These are phyloP conservation scores for Drosophila nikananu DNA, from an alignment of 1,140 invertebrate species.

Conservation along the genomic window DNA sequence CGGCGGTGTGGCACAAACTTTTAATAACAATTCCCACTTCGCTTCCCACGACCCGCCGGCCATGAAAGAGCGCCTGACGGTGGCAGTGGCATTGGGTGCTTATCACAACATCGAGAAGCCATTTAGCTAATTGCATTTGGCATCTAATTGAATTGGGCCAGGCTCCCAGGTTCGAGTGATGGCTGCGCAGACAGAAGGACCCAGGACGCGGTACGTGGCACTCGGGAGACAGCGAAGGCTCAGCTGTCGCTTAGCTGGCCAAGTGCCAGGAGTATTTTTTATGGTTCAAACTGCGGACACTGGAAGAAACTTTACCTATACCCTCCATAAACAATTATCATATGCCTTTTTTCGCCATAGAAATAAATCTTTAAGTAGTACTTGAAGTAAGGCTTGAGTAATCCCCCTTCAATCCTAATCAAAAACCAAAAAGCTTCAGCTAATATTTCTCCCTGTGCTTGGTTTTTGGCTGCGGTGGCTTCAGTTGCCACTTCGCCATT, in stretches of 20 bases:
- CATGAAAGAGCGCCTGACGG: constrained; percentile 16
- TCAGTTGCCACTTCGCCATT: constrained; percentile 29
- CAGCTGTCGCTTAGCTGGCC: constrained; percentile 52
- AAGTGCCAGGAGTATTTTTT: constrained; percentile 40
- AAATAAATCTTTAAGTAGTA: not conserved
- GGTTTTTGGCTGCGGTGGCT: constrained; percentile 29
- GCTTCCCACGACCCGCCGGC: constrained; percentile 14
- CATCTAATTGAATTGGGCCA: constrained; percentile 67
- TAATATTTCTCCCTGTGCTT: constrained; percentile 57
- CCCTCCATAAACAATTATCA: no score
- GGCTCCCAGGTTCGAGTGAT: constrained; percentile 28
- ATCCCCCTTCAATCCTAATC: no score
- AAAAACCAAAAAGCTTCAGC: not conserved
- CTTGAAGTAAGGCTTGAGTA: not conserved
- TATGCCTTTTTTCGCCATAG: not conserved
- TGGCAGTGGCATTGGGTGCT: constrained; percentile 18
- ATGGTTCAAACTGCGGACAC: not conserved
- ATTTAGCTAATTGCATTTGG: constrained; percentile 77
- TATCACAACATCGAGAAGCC: constrained; percentile 66
- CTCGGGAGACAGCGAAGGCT: constrained; percentile 22
- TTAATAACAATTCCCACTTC: constrained; percentile 57
- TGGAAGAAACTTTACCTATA: not conserved
- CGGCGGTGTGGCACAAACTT: constrained; percentile 42
- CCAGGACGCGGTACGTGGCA: not conserved
- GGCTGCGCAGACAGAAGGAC: constrained; percentile 18